Evolutionary conservation across 2,113 vertebrate genomes (phyloP).

Genomic region (Xyrauchen texanus): DNA sequence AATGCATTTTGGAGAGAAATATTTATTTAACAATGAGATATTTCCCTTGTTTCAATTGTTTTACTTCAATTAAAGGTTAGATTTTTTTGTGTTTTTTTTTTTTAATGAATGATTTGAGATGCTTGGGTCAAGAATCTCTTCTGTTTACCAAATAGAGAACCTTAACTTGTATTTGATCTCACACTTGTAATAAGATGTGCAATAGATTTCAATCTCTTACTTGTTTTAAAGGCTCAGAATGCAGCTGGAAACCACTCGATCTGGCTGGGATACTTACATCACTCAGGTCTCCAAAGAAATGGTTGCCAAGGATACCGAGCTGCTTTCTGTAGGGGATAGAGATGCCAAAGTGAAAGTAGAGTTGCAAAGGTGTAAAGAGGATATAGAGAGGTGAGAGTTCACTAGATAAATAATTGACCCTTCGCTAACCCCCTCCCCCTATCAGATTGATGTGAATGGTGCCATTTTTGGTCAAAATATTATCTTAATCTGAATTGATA

Average conservation of each 20-base stretch:
- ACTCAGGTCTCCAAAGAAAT: slow-evolving; percentile 71
- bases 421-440: too few relatives aligned
- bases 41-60: too few relatives aligned
- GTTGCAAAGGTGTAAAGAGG: slow-evolving; percentile 69
- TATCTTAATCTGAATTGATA: too few relatives aligned
- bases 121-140: not conserved
- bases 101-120: not conserved
- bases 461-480: too few relatives aligned
- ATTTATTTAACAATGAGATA: too few relatives aligned
- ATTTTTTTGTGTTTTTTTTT: not conserved
- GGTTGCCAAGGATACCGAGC: slow-evolving; percentile 73
- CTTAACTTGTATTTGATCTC: not conserved
- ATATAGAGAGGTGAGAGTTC: slow-evolving; percentile 70
- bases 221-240: slow-evolving; percentile 66
- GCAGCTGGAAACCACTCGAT: slow-evolving; percentile 64
- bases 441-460: too few relatives aligned
- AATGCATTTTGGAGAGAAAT: too few relatives aligned
- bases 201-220: not conserved
- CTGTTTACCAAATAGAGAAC: not conserved
- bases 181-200: not conserved
- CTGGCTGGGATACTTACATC: slow-evolving; percentile 72
- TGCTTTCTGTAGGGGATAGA: slow-evolving; percentile 66
- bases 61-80: too few relatives aligned
- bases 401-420: too few relatives aligned
- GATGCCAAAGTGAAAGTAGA: slow-evolving; percentile 68